A percentile compares a stretch with the other conserved stretches of the same genome.
These are phyloP conservation scores for Beroe forskalii DNA, from an alignment of 37 sponge, comb jelly and placozoan genomes.

Conservation along the genomic window DNA sequence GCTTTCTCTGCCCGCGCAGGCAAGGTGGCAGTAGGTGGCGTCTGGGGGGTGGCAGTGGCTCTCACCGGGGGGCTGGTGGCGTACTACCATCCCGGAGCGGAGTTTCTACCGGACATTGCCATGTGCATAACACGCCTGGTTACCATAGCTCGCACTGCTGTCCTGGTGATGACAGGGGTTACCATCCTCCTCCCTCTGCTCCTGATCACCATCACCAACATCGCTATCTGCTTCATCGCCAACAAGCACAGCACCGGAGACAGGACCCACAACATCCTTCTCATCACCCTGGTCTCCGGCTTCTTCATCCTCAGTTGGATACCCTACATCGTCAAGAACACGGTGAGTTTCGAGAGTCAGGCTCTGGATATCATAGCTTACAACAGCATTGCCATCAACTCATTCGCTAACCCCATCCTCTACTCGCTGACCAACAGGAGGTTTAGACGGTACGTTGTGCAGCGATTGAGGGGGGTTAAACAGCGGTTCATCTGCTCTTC, in stretches of 20 bases:
- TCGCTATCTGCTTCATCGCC: not conserved
- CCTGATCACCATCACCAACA: not conserved
- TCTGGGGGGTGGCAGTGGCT: not conserved
- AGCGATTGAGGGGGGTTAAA: too few species aligned
- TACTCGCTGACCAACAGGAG: slow-evolving; percentile 31
- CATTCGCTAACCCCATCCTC: too few species aligned
- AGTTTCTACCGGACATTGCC: not conserved
- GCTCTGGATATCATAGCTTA: too few species aligned
- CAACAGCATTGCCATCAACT: not conserved
- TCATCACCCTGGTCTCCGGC: not conserved
- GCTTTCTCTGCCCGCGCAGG: not conserved
- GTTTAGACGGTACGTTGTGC: not conserved
- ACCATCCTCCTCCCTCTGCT: not conserved
- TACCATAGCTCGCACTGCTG: not conserved
- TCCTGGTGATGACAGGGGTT: not conserved
- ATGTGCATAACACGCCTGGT: not conserved
- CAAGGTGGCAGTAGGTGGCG: not conserved
- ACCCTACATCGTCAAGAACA: not conserved
- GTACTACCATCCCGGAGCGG: not conserved
- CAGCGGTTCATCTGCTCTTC: too few species aligned
- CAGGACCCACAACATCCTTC: not conserved
- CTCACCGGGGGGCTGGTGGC: not conserved
- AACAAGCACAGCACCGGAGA: not conserved
- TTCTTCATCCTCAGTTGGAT: not conserved
- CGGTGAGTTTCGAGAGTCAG: too few species aligned